phyloP scores from a whole-genome alignment of 2,888 invertebrate genomes.

The Saturnia pavonia region DNA sequence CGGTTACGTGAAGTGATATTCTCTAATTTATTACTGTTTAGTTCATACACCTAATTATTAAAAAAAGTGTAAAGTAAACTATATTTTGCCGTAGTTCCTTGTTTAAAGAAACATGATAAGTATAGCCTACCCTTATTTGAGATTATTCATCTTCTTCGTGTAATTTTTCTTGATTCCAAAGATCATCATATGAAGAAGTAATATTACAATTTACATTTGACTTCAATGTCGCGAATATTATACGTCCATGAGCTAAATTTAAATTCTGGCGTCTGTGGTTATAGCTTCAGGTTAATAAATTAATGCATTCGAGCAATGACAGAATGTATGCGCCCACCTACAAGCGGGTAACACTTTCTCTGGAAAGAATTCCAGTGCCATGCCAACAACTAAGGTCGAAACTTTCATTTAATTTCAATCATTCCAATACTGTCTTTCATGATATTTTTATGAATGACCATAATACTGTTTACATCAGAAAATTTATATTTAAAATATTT shows the following conservation, averaged over 20 bases:
- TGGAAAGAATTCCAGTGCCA: conserved; percentile 33
- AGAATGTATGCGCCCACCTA: conserved; percentile 26
- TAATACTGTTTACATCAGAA: conserved; percentile 15
- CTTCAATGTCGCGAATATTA: not conserved
- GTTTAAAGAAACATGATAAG: no score
- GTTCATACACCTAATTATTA: no score
- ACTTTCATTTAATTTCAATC: conserved; percentile 29
- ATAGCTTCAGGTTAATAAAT: conserved; percentile 31
- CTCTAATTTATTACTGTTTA: no score
- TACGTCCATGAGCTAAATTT: conserved; percentile 1
- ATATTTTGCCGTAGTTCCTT: not conserved
- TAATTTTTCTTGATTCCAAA: not conserved
- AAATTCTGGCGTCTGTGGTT: conserved; percentile 10
- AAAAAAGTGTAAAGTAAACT: no score
- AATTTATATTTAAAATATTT: conserved; percentile 13
- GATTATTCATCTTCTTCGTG: not conserved
- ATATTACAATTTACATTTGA: not conserved
- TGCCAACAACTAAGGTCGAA: conserved; percentile 36
- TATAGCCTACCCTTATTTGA: no score
- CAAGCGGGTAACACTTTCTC: conserved; percentile 23
- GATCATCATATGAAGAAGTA: not conserved
- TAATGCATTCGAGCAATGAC: conserved; percentile 26
- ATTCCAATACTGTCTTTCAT: conserved; percentile 23
- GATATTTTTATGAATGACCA: conserved; percentile 15
- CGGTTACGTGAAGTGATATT: not conserved